phyloP scores from a whole-genome alignment of 1,140 invertebrate genomes.

The Diorhabda carinulata region DNA sequence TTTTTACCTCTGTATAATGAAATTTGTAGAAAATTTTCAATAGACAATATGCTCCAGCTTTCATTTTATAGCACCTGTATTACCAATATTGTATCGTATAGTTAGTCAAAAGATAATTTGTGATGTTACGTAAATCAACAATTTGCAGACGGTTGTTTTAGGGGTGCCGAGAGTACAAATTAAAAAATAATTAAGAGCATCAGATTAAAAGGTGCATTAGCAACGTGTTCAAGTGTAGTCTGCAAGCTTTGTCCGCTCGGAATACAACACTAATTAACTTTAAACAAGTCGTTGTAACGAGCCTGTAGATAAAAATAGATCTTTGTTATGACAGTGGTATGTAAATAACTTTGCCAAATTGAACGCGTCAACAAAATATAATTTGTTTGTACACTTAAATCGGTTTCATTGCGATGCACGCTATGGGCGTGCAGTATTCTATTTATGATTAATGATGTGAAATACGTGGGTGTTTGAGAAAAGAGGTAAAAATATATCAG shows the following conservation, averaged over 20 bases:
- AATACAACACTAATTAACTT: conserved; percentile 17
- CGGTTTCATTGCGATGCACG: background rate
- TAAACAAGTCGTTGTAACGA: conserved; percentile 21
- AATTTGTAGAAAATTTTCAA: no score
- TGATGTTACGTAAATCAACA: no score
- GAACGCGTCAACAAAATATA: conserved; percentile 5
- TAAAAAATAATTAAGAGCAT: conserved; percentile 22
- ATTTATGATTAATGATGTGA: no score
- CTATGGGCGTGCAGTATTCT: background rate
- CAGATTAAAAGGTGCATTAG: conserved; percentile 17
- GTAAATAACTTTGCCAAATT: conserved; percentile 14
- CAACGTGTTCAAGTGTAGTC: conserved; percentile 15
- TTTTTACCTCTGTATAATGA: no score
- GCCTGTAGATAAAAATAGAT: conserved; percentile 15
- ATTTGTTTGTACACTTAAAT: conserved; percentile 8
- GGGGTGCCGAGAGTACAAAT: conserved; percentile 5
- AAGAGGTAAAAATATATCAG: no score
- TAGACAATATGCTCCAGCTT: no score
- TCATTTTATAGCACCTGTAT: no score
- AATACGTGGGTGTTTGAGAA: no score
- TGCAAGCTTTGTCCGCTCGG: conserved; percentile 4
- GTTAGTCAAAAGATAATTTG: no score
- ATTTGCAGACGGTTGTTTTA: background rate
- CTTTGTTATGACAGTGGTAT: conserved; percentile 11
- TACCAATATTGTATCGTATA: no score